Conservation (phyloP, 1,140 invertebrate species). For the Neotoxoptera formosana region DNA sequence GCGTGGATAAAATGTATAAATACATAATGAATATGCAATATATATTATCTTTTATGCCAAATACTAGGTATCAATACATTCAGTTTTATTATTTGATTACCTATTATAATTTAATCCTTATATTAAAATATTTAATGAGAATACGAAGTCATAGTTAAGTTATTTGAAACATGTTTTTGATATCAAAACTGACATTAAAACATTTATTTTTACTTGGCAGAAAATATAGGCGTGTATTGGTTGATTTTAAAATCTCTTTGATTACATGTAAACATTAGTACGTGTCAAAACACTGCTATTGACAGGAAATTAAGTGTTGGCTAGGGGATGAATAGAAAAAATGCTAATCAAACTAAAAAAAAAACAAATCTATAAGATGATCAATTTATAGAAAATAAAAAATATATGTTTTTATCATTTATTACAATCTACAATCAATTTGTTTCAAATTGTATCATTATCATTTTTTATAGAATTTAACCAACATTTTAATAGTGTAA, state of each 20-base stretch:
- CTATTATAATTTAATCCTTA: too few species aligned
- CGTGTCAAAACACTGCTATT: neutral
- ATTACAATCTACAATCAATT: neutral
- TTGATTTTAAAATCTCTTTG: conserved; percentile 8
- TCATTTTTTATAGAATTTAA: neutral
- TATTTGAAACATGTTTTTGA: neutral
- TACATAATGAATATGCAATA: neutral
- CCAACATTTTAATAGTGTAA: neutral
- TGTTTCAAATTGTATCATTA: neutral
- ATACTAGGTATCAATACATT: neutral
- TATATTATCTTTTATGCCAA: too few species aligned
- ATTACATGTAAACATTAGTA: neutral
- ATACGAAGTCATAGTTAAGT: neutral
- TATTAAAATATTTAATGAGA: neutral
- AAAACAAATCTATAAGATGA: neutral
- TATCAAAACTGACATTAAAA: neutral
- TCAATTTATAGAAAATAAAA: neutral
- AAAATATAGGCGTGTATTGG: neutral
- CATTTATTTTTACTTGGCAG: neutral
- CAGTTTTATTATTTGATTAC: neutral
- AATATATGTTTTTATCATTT: neutral
- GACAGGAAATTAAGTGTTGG: conserved; percentile 28
- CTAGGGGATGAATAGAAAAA: neutral
- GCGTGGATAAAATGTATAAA: neutral
- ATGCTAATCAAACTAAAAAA: neutral